These are phyloP conservation scores for Agonum fuliginosum DNA, from an alignment of 2,888 invertebrate genomes.

Conservation along the genomic window DNA sequence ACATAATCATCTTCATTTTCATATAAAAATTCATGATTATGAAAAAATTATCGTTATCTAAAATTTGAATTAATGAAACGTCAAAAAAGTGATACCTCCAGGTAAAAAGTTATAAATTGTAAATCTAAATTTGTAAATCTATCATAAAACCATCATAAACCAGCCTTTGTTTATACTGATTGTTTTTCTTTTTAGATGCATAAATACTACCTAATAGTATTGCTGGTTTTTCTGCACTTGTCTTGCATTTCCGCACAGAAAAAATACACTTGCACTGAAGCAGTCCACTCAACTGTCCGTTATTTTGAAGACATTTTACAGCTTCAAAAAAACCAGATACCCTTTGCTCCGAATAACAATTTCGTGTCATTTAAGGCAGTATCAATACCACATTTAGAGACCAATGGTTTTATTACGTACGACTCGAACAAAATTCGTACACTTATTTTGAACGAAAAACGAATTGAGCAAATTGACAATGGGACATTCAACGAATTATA, in stretches of 20 bases:
- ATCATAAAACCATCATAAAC: too few relatives aligned
- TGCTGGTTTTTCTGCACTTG: too few relatives aligned
- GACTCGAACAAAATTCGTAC: conserved; percentile 65
- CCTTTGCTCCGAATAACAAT: conserved; percentile 66
- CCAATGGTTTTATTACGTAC: conserved; percentile 66
- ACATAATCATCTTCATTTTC: too few relatives aligned
- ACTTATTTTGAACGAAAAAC: conserved; percentile 65
- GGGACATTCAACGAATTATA: conserved; percentile 66
- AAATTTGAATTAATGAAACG: too few relatives aligned
- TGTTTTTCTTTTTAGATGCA: conserved; percentile 18
- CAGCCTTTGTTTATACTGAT: too few relatives aligned
- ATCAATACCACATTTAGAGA: background rate
- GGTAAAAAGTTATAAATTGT: too few relatives aligned
- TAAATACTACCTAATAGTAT: too few relatives aligned
- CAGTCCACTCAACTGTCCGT: conserved; percentile 58
- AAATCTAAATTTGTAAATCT: too few relatives aligned
- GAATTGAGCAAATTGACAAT: conserved; percentile 64
- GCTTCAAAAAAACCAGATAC: conserved; percentile 65
- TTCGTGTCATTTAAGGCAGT: conserved; percentile 63
- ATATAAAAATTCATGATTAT: too few relatives aligned
- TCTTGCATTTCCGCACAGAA: too few relatives aligned
- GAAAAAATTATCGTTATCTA: too few relatives aligned
- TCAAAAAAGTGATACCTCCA: too few relatives aligned
- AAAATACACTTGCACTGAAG: conserved; percentile 58
- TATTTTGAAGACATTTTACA: conserved; percentile 64